Conservation (phyloP, 2,888 invertebrate genomes). For the Ormyrus rosae region DNA sequence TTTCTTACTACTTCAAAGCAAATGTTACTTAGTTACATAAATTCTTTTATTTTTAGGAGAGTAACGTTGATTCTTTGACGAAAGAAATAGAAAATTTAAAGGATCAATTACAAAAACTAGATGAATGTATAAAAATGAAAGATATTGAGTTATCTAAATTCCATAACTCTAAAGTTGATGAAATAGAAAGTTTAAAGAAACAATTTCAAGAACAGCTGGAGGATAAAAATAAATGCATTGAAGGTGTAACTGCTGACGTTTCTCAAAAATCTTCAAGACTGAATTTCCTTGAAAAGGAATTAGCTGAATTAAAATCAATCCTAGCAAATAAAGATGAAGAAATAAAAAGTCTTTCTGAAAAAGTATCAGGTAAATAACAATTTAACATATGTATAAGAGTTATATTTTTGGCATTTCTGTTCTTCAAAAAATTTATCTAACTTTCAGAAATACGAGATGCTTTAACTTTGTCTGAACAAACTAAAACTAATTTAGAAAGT, state of each 20-base stretch:
- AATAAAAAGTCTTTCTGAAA: conserved; percentile 68
- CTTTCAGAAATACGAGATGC: conserved; percentile 68
- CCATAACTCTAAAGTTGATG: conserved; percentile 63
- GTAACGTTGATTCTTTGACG: conserved; percentile 77
- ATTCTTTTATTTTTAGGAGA: conserved; percentile 63
- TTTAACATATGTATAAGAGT: background rate
- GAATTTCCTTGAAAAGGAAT: conserved; percentile 67
- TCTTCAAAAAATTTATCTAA: background rate
- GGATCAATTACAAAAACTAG: conserved; percentile 78
- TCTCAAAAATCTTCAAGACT: conserved; percentile 65
- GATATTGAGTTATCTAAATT: conserved; percentile 77
- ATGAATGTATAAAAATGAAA: conserved; percentile 78
- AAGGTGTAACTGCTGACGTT: conserved; percentile 65
- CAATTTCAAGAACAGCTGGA: conserved; percentile 69
- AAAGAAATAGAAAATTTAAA: conserved; percentile 80
- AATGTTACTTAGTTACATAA: background rate
- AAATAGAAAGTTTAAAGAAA: conserved; percentile 68
- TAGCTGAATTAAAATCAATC: conserved; percentile 65
- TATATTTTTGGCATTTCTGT: background rate
- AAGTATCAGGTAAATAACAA: conserved; percentile 64
- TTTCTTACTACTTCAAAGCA: background rate
- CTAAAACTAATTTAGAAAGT: conserved; percentile 68
- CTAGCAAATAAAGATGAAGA: conserved; percentile 69
- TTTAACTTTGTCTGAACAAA: conserved; percentile 68
- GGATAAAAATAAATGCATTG: conserved; percentile 65